Conservation (phyloP, 2,797 vertebrate genomes). For the Coreius guichenoti region DNA sequence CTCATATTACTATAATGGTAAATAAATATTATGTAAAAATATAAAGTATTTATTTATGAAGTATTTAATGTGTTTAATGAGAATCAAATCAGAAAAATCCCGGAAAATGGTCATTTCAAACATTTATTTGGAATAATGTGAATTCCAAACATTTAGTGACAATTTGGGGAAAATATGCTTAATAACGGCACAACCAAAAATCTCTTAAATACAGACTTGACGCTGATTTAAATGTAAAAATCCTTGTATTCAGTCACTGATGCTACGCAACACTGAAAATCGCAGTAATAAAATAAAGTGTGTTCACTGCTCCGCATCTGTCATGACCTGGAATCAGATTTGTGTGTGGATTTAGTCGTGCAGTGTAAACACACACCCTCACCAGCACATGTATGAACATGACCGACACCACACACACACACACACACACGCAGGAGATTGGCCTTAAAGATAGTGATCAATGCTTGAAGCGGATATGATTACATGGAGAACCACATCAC, state of each 20-base stretch:
- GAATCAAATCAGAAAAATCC: not conserved
- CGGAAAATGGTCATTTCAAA: not conserved
- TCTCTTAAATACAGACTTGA: not conserved
- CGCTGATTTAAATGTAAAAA: not conserved
- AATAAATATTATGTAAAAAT: no score
- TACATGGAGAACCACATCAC: constrained; percentile 24
- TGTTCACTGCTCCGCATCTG: constrained; percentile 1
- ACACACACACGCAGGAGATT: not conserved
- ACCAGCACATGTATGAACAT: not conserved
- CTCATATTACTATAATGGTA: no score
- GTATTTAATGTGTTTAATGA: no score
- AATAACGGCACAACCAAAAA: not conserved
- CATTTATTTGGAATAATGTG: not conserved
- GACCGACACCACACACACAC: not conserved
- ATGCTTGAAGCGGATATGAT: constrained; percentile 32
- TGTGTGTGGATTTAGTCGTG: not conserved
- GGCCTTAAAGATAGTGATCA: constrained; percentile 32
- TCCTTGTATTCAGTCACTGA: no score
- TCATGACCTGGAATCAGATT: constrained; percentile 27
- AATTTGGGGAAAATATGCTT: not conserved
- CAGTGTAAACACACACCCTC: constrained; percentile 46
- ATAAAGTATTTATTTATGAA: no score
- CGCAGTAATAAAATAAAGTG: no score
- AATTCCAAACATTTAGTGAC: not conserved
- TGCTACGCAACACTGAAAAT: no score